A percentile compares a stretch with the other conserved stretches of the same genome.
Conservation (phyloP, 2,888 invertebrate genomes). For the Synergus laeviventris region DNA sequence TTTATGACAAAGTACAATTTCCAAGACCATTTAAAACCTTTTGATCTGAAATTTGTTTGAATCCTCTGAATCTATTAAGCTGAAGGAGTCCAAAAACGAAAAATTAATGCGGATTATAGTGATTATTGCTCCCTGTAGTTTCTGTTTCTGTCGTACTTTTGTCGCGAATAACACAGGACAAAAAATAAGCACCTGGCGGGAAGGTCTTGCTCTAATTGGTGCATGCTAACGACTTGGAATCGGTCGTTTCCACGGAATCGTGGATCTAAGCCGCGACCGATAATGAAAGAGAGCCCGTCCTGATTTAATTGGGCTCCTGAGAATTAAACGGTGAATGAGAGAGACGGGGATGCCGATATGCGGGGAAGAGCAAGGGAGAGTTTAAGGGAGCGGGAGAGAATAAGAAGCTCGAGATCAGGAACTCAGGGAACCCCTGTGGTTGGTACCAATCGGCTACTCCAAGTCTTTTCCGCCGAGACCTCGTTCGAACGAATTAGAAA, state of each 20-base stretch:
- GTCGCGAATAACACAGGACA: slow-evolving; percentile 41
- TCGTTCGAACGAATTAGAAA: slow-evolving; percentile 62
- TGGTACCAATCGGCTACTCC: slow-evolving; percentile 64
- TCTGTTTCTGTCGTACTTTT: slow-evolving; percentile 23
- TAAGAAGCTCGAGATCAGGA: slow-evolving; percentile 44
- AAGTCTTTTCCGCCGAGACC: slow-evolving; percentile 45
- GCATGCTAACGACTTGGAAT: slow-evolving; percentile 68
- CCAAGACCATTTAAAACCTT: too few species aligned
- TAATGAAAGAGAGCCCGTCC: slow-evolving; percentile 64
- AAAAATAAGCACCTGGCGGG: slow-evolving; percentile 62
- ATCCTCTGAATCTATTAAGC: too few species aligned
- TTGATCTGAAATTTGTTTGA: not conserved
- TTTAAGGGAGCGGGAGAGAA: slow-evolving; percentile 41
- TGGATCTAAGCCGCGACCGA: slow-evolving; percentile 67
- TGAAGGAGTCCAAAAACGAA: too few species aligned
- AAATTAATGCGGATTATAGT: not conserved
- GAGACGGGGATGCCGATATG: slow-evolving; percentile 61
- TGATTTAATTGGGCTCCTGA: slow-evolving; percentile 66
- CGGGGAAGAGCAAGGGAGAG: slow-evolving; percentile 44
- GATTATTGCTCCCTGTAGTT: slow-evolving; percentile 3
- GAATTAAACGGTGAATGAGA: slow-evolving; percentile 63
- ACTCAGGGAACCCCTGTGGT: slow-evolving; percentile 64
- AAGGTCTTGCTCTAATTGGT: slow-evolving; percentile 72
- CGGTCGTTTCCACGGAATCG: slow-evolving; percentile 72
- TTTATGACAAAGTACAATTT: too few species aligned